Base-by-base conservation (phyloP, 2,888 invertebrate species). In the Cerastoderma edule region DNA sequence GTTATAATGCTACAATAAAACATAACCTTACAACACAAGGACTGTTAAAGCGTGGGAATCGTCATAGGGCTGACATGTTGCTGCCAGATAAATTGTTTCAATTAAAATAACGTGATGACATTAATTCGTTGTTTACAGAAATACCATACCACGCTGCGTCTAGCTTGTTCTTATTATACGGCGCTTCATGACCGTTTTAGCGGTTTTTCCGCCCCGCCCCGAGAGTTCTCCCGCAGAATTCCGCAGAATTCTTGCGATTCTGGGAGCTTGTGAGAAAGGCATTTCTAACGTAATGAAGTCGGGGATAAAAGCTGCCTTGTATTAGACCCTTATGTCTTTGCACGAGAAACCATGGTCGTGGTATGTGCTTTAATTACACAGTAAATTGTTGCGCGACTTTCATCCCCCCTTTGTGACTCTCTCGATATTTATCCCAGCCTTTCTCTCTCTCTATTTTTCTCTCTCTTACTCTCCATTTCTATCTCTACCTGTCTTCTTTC, bases 231-330 rank as follows among this genome's bases (percentile, higher is more conserved):
- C 67, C 35, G 46, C 53, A 46, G 60, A 28, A 57, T 70, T 70
- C 60, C 22, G 39, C 35, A 53, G 50, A 71, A 69, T 75, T 69
- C 70, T 35, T 10, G 28, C 33, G 67, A 69, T 60, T 53, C 64
- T 67, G 13, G 24, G 50, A 22, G n/a, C 53, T 63, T 60, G 35
- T 24, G 44, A 35, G 39, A 44, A 56, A 22, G 28, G 54, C 75
- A 71, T 75, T 65, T 63, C 60, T 70, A 4, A 32, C 32, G 50
- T 71, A 75, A 75, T 75, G 70, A 75, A 71, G 28, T 53, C 35
- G 35, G 67, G 24, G 27, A 53, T 67, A 57, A 67, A 57, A 70
- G 70, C 67, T 75, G 70, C 67, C 71, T 75, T 71, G 63, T 67
- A 71, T 75, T 75, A 70, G 53, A 30, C n/a, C 30, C 22, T 35